These are phyloP conservation scores for Acheta domesticus DNA, from an alignment of 2,888 invertebrate genomes.

Conservation along the genomic window DNA sequence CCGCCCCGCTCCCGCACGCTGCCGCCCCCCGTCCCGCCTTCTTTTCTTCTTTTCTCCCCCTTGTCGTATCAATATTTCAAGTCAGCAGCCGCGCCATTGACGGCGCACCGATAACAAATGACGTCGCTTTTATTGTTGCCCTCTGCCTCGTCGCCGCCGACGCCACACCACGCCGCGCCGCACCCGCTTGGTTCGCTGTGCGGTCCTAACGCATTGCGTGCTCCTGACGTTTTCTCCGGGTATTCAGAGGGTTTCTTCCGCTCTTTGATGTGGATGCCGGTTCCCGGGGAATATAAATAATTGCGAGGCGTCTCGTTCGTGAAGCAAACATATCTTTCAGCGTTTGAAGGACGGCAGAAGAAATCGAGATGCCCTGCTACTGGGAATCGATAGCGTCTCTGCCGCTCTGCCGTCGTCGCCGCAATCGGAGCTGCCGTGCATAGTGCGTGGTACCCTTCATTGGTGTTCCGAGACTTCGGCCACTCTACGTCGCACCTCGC, in stretches of 20 bases:
- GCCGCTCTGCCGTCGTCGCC: neutral
- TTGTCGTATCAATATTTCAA: constrained; percentile 18
- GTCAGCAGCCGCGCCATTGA: constrained; percentile 10
- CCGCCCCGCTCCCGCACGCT: neutral
- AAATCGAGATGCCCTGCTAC: neutral
- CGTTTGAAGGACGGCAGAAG: neutral
- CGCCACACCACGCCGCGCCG: neutral
- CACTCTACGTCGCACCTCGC: too few species aligned
- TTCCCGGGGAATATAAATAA: constrained; percentile 1
- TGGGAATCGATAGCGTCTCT: neutral
- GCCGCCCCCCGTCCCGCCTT: neutral
- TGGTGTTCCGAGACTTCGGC: too few species aligned
- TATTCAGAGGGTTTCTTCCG: neutral
- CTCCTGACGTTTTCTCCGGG: neutral
- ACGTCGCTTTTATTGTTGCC: constrained; percentile 8
- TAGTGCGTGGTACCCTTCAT: too few species aligned
- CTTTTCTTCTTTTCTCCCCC: constrained; percentile 6
- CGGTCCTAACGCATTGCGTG: neutral
- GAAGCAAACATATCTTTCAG: constrained; percentile 1
- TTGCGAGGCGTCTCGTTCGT: neutral
- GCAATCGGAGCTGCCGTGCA: too few species aligned
- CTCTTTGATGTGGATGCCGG: constrained; percentile 1
- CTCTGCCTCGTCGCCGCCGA: neutral
- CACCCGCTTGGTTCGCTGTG: neutral
- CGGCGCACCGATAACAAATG: constrained; percentile 18